Percentiles rank a stretch among this genome's conserved stretches.
phyloP scores from a whole-genome alignment of 2,113 vertebrate genomes.

The Paraplagusia blochii region DNA sequence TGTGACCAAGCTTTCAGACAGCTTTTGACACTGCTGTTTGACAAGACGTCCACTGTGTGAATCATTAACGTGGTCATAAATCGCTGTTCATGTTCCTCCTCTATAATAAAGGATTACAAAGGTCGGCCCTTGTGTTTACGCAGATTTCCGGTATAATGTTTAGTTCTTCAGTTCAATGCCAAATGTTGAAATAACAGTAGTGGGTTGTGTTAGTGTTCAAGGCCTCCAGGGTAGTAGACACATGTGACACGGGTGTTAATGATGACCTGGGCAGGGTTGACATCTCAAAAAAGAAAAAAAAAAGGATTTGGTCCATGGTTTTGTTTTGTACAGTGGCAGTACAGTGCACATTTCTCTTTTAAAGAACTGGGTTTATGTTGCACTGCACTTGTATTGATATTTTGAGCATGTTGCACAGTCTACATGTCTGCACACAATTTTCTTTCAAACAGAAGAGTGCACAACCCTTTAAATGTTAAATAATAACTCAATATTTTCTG shows the following conservation, averaged over 20 bases:
- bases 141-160: slow-evolving; percentile 3
- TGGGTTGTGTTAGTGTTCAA: slow-evolving; percentile 26
- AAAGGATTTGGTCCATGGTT: too few species aligned
- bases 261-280: slow-evolving; percentile 50
- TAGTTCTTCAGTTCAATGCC: slow-evolving; percentile 20
- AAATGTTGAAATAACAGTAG: slow-evolving; percentile 35
- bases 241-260: slow-evolving; percentile 60
- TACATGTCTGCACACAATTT: too few species aligned
- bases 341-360: too few species aligned
- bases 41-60: slow-evolving; percentile 31
- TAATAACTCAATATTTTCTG: too few species aligned
- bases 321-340: too few species aligned
- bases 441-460: too few species aligned
- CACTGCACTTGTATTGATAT: too few species aligned
- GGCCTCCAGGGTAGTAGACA: slow-evolving; percentile 51
- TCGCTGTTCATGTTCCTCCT: background rate
- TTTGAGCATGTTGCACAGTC: too few species aligned
- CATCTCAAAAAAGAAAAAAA: too few species aligned
- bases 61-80: background rate
- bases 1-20: slow-evolving; percentile 5
- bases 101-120: background rate
- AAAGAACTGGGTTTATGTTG: too few species aligned
- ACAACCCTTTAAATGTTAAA: too few species aligned
- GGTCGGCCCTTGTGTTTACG: slow-evolving; percentile 1
- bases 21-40: slow-evolving; percentile 19